Base-by-base conservation (phyloP, 2,797 vertebrate genomes). In the Thamnophis elegans region DNA sequence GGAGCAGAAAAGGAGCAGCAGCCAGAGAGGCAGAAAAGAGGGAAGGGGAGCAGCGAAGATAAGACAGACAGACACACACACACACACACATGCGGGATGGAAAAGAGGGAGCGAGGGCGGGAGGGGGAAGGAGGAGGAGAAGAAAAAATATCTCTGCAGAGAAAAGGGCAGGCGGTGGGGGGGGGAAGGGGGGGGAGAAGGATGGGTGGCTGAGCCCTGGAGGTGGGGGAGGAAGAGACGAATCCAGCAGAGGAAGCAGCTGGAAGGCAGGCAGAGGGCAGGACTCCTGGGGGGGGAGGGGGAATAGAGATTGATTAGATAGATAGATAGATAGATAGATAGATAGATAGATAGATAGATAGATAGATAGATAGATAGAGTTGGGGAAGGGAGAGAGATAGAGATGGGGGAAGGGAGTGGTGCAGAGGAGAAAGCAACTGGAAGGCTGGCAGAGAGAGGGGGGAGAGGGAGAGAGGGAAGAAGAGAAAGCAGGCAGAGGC, bases 141-240 rank as follows among this genome's bases (percentile, higher is more conserved):
- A 51, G 47, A 5, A 51, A 36, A 73, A 20, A 73, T 18, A 20
- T 68, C 14, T 73, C 68, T 78, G 68, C 68, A 78, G 68, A 42
- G 32, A 78, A 78, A 78, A 78, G 32, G 68, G 32, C 68, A 20
- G 68, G 18, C 68, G 7, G 68, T 20, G 25, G 58, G 58, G 58
- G 56, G 8, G 25, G 25, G 18, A 20, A 58, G 5, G 0, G 56
- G 18, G 22, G 62, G 2, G 55, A 10, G n/a, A 3, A 73, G n/a
- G n/a, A 18, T 18, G 65, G n/a, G n/a, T 36, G 14, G n/a, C 14
- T 8, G 62, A 68, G 65, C 65, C 28, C 13, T 26, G 56, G 68
- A 60, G 20, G 22, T 9, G 1, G 51, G 85, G 86, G 94, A 47
- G 95, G 93, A 89, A 89, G 87, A 85, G 25, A 10, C 28, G 25